phyloP scores from a whole-genome alignment of 2,888 invertebrate genomes.

The Drosophila histrio region DNA sequence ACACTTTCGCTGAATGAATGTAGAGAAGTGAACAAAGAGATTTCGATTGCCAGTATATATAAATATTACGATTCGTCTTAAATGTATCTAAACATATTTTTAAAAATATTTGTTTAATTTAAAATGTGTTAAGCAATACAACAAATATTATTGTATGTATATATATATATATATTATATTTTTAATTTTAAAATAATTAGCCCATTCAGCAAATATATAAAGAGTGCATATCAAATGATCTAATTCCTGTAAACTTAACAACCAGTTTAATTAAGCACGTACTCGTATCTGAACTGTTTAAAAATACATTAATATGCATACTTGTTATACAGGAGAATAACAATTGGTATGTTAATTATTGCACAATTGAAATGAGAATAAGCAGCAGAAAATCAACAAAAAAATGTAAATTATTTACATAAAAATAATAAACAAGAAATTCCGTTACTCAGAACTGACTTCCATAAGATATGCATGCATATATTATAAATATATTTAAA shows the following conservation, averaged over 20 bases:
- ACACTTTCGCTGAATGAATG: neutral
- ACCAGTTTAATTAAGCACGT: neutral
- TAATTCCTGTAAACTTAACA: neutral
- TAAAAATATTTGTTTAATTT: too few species aligned
- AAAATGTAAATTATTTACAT: conserved; percentile 25
- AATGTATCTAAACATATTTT: too few species aligned
- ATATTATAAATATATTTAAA: conserved; percentile 5
- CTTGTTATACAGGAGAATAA: conserved; percentile 7
- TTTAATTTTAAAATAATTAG: too few species aligned
- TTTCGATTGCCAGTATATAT: neutral
- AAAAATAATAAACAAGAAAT: neutral
- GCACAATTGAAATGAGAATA: conserved; percentile 16
- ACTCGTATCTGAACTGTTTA: neutral
- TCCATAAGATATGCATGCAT: neutral
- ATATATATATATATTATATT: too few species aligned
- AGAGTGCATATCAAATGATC: neutral
- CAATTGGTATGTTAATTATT: conserved; percentile 31
- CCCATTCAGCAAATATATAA: neutral
- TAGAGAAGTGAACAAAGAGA: neutral
- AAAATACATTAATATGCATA: conserved; percentile 10
- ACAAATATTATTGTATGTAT: too few species aligned
- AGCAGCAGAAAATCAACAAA: conserved; percentile 1
- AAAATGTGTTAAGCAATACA: too few species aligned
- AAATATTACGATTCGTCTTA: too few species aligned
- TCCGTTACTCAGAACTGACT: neutral